Percentiles rank a stretch among this genome's conserved stretches.
Conservation (phyloP, 2,888 invertebrate genomes). For the Apamea crenata region DNA sequence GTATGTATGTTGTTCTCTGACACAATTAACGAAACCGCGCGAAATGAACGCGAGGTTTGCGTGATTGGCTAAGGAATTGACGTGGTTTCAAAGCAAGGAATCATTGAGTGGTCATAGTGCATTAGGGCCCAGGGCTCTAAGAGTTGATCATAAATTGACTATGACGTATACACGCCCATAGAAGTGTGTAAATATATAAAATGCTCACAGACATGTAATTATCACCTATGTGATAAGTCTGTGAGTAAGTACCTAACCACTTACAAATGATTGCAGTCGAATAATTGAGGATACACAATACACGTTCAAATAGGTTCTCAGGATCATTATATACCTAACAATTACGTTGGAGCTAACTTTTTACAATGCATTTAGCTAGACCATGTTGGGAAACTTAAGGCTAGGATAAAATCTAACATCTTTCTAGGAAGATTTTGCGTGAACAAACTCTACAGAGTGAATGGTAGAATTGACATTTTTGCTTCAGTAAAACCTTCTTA, state of each 20-base stretch:
- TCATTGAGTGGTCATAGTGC: no score
- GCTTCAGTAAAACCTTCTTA: background rate
- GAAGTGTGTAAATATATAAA: background rate
- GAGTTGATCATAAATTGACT: background rate
- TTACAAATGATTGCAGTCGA: background rate
- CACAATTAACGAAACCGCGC: no score
- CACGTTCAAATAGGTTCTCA: background rate
- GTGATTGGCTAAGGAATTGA: no score
- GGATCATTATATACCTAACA: background rate
- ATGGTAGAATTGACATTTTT: background rate
- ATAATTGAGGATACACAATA: constrained; percentile 5
- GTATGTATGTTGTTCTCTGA: no score
- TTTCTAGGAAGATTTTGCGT: background rate
- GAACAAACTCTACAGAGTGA: background rate
- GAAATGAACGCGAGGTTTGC: no score
- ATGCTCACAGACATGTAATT: background rate
- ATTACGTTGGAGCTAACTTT: background rate
- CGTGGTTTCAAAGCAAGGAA: no score
- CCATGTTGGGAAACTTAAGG: background rate
- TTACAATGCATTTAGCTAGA: background rate
- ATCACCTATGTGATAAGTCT: constrained; percentile 1
- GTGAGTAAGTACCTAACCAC: background rate
- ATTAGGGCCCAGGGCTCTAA: background rate
- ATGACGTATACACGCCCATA: background rate
- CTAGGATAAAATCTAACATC: background rate